Conservation (phyloP, 2,113 vertebrate species). For the Mobula hypostoma region DNA sequence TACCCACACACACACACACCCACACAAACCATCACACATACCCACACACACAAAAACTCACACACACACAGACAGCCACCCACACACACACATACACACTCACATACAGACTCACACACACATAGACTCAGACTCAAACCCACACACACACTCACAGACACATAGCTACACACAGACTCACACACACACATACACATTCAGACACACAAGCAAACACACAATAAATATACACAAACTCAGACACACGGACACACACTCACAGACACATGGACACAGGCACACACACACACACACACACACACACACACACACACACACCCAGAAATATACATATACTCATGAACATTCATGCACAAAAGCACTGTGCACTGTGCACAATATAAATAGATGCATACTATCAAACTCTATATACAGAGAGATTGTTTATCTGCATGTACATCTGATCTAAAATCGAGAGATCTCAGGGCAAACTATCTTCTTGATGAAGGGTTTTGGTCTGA, state of each 20-base stretch:
- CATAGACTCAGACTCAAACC: neutral
- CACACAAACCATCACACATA: neutral
- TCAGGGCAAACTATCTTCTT: neutral
- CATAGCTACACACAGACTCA: conserved; percentile 3
- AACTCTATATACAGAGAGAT: neutral
- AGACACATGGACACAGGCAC: neutral
- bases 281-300: neutral
- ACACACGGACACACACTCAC: neutral
- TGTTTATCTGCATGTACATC: neutral
- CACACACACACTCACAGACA: neutral
- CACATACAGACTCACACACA: too few species aligned
- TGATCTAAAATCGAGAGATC: neutral
- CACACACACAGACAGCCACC: too few species aligned
- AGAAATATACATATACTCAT: too few species aligned
- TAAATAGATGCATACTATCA: too few species aligned
- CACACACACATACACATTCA: neutral
- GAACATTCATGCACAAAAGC: too few species aligned
- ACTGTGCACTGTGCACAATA: too few species aligned
- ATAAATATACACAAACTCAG: neutral
- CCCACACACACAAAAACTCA: neutral
- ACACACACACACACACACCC: neutral
- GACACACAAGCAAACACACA: too few species aligned
- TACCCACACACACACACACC: neutral
- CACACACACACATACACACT: neutral
- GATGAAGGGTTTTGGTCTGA: too few species aligned